Percentiles rank a stretch among this genome's conserved stretches.
Evolutionary conservation across 1,140 invertebrate genomes (phyloP).

Genomic region (Drosophila setifemur): DNA sequence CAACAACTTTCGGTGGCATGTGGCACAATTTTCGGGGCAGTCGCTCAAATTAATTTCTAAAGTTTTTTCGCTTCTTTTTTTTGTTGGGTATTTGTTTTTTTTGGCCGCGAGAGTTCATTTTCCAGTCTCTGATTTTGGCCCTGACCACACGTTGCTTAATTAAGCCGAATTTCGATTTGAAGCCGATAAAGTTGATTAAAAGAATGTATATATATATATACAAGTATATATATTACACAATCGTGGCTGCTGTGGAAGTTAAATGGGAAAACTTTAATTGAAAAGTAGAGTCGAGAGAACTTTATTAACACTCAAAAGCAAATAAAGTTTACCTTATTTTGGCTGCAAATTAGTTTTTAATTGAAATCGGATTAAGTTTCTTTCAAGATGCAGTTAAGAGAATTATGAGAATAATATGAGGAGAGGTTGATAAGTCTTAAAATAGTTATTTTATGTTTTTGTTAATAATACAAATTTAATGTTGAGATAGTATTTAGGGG

Average conservation of each 20-base stretch:
- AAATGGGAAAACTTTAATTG: slow-evolving; percentile 39
- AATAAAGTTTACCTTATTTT: not conserved
- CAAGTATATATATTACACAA: not conserved
- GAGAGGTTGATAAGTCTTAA: no score
- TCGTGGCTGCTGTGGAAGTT: slow-evolving; percentile 12
- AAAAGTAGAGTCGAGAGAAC: not conserved
- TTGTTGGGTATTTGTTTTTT: not conserved
- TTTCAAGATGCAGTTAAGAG: no score
- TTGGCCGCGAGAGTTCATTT: slow-evolving; percentile 32
- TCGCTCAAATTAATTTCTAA: slow-evolving; percentile 33
- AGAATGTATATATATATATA: not conserved
- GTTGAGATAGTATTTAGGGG: no score
- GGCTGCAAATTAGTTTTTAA: slow-evolving; percentile 16
- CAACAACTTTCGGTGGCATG: slow-evolving; percentile 42
- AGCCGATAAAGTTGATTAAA: slow-evolving; percentile 24
- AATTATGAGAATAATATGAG: no score
- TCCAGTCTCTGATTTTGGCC: slow-evolving; percentile 35
- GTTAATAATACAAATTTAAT: no score
- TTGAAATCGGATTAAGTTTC: slow-evolving; percentile 5
- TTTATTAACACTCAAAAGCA: not conserved
- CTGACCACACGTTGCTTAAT: slow-evolving; percentile 38
- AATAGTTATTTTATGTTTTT: no score
- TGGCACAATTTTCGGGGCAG: slow-evolving; percentile 46
- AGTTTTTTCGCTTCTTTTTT: slow-evolving; percentile 14
- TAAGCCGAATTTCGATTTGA: slow-evolving; percentile 22